Conservation (phyloP, 2,888 invertebrate species). For the Amblyteles armatorius region DNA sequence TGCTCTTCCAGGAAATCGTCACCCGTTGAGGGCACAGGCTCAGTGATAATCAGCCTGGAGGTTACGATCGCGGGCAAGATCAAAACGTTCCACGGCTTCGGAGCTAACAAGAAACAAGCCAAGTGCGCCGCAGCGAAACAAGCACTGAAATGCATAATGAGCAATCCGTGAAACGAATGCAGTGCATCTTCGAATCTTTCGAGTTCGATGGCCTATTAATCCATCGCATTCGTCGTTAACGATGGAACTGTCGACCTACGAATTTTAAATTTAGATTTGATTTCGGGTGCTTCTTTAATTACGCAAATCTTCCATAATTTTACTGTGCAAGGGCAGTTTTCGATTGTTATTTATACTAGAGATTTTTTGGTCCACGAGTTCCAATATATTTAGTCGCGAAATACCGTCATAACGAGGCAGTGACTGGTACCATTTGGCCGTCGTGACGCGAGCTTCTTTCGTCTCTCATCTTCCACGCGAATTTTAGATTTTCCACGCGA, state of each 20-base stretch:
- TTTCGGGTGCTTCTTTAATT: too few species aligned
- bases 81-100: conserved; percentile 89
- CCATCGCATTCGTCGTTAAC: too few species aligned
- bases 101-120: conserved; percentile 89
- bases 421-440: not conserved
- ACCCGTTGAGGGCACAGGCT: conserved; percentile 67
- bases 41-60: conserved; percentile 88
- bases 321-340: too few species aligned
- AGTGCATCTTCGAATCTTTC: not conserved
- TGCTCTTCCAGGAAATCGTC: conserved; percentile 72
- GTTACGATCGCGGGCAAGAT: conserved; percentile 87
- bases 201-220: not conserved
- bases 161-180: conserved; percentile 61
- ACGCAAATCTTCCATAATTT: too few species aligned
- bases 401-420: not conserved
- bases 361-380: not conserved
- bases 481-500: too few species aligned
- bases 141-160: conserved; percentile 86
- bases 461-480: not conserved
- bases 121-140: conserved; percentile 93
- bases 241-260: too few species aligned
- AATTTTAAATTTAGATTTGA: too few species aligned
- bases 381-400: not conserved
- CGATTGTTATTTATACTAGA: too few species aligned
- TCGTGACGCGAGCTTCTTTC: not conserved